Conservation (phyloP, 2,888 invertebrate species). For the Amphipoea lucens region DNA sequence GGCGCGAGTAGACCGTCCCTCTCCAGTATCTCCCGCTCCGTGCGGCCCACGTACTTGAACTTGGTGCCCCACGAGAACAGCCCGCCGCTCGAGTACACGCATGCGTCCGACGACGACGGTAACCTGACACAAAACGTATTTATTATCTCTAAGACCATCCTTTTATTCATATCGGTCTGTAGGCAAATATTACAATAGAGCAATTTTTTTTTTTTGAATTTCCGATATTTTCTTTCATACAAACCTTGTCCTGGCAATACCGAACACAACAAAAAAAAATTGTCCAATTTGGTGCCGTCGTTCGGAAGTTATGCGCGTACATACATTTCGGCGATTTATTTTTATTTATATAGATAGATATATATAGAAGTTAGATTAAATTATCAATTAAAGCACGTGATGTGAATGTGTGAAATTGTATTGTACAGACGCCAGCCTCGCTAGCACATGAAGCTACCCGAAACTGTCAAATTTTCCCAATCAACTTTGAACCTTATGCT, state of each 20-base stretch:
- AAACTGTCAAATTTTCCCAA: too few relatives aligned
- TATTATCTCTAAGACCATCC: neutral
- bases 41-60: conserved; percentile 97
- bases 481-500: too few relatives aligned
- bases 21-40: conserved; percentile 97
- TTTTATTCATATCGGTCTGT: neutral
- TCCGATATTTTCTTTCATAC: too few relatives aligned
- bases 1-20: conserved; percentile 91
- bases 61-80: conserved; percentile 98
- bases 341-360: too few relatives aligned
- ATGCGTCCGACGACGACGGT: conserved; percentile 96
- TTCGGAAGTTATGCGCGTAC: too few relatives aligned
- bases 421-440: neutral
- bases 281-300: too few relatives aligned
- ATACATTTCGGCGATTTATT: too few relatives aligned
- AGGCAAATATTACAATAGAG: neutral
- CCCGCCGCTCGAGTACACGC: conserved; percentile 96
- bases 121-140: conserved; percentile 89
- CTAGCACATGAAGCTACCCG: too few relatives aligned
- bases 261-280: too few relatives aligned
- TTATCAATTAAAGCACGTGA: neutral
- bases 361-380: too few relatives aligned
- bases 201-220: too few relatives aligned
- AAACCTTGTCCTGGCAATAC: too few relatives aligned
- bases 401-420: neutral